Evolutionary conservation across 2,888 invertebrate species (phyloP).

Genomic region (Athetis lepigone): DNA sequence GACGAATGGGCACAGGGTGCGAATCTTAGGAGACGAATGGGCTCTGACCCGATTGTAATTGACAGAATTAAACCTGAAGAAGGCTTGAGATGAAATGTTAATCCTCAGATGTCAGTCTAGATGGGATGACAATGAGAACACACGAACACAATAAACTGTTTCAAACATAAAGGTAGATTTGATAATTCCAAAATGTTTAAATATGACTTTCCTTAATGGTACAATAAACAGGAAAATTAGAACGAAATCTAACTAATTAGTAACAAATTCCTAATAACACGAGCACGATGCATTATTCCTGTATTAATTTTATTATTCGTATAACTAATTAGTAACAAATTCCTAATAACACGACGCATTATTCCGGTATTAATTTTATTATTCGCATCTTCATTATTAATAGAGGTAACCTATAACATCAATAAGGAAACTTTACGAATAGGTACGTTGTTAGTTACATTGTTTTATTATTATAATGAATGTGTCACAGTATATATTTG

Average conservation of each 20-base stretch:
- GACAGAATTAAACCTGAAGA: too few species aligned
- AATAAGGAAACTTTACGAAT: background rate
- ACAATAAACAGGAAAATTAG: conserved; percentile 36
- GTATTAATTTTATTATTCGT: background rate
- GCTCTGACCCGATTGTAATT: too few species aligned
- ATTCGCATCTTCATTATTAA: background rate
- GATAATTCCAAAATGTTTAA: background rate
- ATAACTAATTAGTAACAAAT: conserved; percentile 8
- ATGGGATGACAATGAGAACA: too few species aligned
- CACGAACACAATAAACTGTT: too few species aligned
- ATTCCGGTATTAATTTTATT: background rate
- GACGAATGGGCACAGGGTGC: too few species aligned
- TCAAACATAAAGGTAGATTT: conserved; percentile 10
- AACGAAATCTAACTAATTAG: background rate
- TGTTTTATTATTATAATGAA: too few species aligned
- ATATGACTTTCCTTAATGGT: conserved; percentile 2
- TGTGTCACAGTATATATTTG: too few species aligned
- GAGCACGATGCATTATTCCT: background rate
- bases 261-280: conserved; percentile 11
- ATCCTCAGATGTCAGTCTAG: too few species aligned
- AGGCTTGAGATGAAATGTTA: background rate
- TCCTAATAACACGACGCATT: background rate
- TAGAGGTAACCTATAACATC: background rate
- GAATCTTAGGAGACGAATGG: too few species aligned
- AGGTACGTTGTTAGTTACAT: background rate